Evolutionary conservation across 1,140 invertebrate genomes (phyloP), one percentile per base, ranked within the genome.

Genomic region (Druon quercuslanigerum): DNA sequence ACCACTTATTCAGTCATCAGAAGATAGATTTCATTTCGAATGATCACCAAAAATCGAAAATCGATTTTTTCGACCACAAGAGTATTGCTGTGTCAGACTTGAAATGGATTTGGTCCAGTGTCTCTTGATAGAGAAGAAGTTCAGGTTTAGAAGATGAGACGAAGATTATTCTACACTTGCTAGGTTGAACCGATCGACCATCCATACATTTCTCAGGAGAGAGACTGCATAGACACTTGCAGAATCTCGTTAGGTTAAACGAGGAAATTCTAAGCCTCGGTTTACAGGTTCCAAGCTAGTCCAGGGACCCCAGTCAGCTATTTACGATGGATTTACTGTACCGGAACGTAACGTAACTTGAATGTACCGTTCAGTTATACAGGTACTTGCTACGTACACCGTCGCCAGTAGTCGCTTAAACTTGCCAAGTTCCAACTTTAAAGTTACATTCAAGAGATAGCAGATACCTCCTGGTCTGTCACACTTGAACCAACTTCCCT

Each of bases 311-410:
- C 76, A 82, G 83, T 83, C 80, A 81, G 82, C 84, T 84, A 84
- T 85, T 85, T 85, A 87, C 81, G 81, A 83, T 83, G 82, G 83
- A 85, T 84, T 85, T 87, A 83, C 73, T 75, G 76, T 76, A 77
- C 73, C 74, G 73, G 70, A 80, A 77, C 80, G 72, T 73, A 80
- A 75, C 80, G 82, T 81, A 84, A 84, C 82, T 82, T 84, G 81
- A 83, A 86, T 77, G 80, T 81, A 79, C 79, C 82, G 79, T 83
- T 76, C 81, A 80, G 77, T 82, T 78, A 83, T 78, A 79, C 82
- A 81, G 78, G 77, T 82, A 80, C 71, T 57, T 50, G 60, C 66
- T 72, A 78, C 72, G 54, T 81, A 78, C 77, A 77, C 75, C 74
- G 77, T 80, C 81, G 70, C 78, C 78, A 79, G 79, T 78, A 80